A percentile compares a stretch with the other conserved stretches of the same genome.
Evolutionary conservation across 2,113 vertebrate genomes (phyloP).

Genomic region (Varanus komodoensis): DNA sequence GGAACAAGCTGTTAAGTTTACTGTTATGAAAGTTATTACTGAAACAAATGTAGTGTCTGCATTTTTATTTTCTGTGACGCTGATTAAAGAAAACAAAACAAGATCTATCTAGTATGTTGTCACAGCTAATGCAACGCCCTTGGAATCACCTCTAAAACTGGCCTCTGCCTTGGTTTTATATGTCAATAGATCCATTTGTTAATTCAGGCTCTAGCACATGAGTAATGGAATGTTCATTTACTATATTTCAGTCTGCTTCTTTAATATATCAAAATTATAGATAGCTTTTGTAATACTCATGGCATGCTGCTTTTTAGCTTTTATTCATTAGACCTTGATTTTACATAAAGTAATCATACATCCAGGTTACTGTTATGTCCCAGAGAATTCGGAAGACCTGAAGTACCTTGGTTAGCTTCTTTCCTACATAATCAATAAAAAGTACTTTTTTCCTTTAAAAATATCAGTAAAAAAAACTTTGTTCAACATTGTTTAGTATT

Average conservation of each 20-base stretch:
- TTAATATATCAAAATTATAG: conserved; percentile 6
- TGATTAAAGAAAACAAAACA: not conserved
- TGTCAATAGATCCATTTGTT: conserved; percentile 10
- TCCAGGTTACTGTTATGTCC: not conserved
- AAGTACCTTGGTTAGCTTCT: conserved; percentile 12
- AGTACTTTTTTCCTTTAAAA: not conserved
- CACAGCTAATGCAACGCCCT: not conserved
- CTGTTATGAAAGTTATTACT: not conserved
- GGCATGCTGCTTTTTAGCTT: conserved; percentile 5
- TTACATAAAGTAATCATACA: not conserved
- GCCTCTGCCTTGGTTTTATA: not conserved
- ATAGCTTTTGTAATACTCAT: conserved; percentile 3
- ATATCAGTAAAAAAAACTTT: conserved; percentile 23
- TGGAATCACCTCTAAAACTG: conserved; percentile 17
- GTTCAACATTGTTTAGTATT: not conserved
- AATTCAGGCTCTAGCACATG: conserved; percentile 31
- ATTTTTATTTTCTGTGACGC: not conserved
- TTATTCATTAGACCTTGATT: conserved; percentile 45
- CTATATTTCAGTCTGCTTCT: conserved; percentile 7
- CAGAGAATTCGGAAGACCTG: not conserved
- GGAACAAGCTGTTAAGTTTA: not conserved
- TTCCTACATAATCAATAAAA: not conserved
- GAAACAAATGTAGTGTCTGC: not conserved
- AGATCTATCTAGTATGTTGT: conserved; percentile 7
- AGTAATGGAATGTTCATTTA: conserved; percentile 38